Base-by-base conservation (phyloP, 2,888 invertebrate species). In the Anagyrus pseudococci region DNA sequence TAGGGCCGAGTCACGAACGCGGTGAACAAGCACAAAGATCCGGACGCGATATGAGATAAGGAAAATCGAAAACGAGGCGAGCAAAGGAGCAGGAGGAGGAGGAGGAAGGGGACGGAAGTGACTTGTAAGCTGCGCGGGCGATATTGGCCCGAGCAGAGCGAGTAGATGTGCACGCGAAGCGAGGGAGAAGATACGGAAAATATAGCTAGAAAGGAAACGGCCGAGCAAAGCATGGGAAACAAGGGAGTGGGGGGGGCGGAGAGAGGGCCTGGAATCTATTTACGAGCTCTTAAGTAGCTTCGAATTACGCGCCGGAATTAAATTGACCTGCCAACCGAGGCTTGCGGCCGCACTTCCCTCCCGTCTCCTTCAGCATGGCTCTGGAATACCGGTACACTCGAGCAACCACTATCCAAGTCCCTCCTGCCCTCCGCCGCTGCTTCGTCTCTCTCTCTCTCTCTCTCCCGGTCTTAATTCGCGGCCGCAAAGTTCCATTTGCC, bases 251-350 rank as follows among this genome's bases (percentile, higher is more conserved):
- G 17, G 26, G 22, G 26, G 46, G 8, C 2, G 43, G 26, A 48
- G 57, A 40, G 29, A 23, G 23, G 33, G 17, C 37, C 20, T 46
- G 29, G 43, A 57, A 47, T 73, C 71, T 73, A 75, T 75, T 74
- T 75, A 71, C 71, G 64, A 64, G 71, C 65, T 69, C 71, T 74
- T 72, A 72, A 73, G 70, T 73, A 72, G 71, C 72, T 72, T 71
- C 67, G 68, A 70, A 73, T 72, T 72, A 72, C 71, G 70, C 69
- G 66, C 67, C 69, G 68, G 72, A 70, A 74, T 74, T 71, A 74
- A 74, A 74, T 74, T 73, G 73, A 73, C 71, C 73, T 70, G 70
- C 69, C 70, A 70, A 69, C 66, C 67, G 67, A 29, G 46, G 63
- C 55, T 48, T 52, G 56, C 55, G 60, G 49, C 3, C 4, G 33